A percentile compares a stretch with the other conserved stretches of the same genome.
Evolutionary conservation across 2,888 invertebrate genomes (phyloP).

Genomic region (Protophormia terraenovae): DNA sequence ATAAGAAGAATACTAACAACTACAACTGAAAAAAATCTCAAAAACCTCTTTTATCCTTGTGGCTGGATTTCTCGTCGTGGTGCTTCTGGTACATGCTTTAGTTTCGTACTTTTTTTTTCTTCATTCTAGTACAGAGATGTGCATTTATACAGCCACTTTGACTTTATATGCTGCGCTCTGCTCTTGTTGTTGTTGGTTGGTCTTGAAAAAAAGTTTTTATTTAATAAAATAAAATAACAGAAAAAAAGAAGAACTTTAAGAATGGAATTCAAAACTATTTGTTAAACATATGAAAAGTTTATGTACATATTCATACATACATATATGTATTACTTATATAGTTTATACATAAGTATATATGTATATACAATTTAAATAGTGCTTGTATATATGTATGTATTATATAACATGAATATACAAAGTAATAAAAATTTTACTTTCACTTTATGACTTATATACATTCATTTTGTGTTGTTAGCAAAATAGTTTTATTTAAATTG

Average conservation of each 20-base stretch:
- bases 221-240: conserved; percentile 60
- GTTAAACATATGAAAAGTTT: conserved; percentile 59
- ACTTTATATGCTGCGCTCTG: conserved; percentile 55
- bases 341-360: not conserved
- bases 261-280: conserved; percentile 58
- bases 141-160: conserved; percentile 61
- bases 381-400: not conserved
- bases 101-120: not conserved
- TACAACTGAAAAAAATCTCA: conserved; percentile 46
- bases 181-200: conserved; percentile 41
- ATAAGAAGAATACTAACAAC: conserved; percentile 42
- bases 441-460: conserved; percentile 61
- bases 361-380: too few species aligned
- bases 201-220: conserved; percentile 66
- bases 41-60: conserved; percentile 66
- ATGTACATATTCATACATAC: conserved; percentile 1
- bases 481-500: conserved; percentile 37
- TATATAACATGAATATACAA: conserved; percentile 38
- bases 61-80: conserved; percentile 53
- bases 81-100: conserved; percentile 48
- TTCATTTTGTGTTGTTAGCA: not conserved
- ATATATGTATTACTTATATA: not conserved
- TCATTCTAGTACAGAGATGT: conserved; percentile 48
- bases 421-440: conserved; percentile 57
- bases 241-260: conserved; percentile 40